Evolutionary conservation across 1,140 invertebrate genomes (phyloP).

Genomic region (Drosophila kohkoa): DNA sequence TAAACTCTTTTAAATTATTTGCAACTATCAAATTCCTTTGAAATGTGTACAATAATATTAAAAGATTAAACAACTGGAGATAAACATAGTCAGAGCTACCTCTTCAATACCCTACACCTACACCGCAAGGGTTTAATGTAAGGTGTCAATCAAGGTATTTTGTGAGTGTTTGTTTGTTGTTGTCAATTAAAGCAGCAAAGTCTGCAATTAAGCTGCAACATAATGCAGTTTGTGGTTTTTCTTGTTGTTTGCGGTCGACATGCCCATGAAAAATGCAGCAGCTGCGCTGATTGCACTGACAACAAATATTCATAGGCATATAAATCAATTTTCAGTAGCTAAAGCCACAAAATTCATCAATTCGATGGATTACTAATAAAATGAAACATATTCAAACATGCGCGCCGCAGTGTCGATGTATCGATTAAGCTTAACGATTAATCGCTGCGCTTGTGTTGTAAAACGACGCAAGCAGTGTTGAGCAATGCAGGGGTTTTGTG

Average conservation of each 20-base stretch:
- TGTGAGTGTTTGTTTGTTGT: constrained; percentile 57
- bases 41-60: constrained; percentile 4
- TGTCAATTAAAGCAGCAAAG: constrained; percentile 76
- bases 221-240: constrained; percentile 54
- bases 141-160: constrained; percentile 73
- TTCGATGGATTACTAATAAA: background rate
- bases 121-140: constrained; percentile 48
- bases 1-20: background rate
- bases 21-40: constrained; percentile 9
- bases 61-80: background rate
- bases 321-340: constrained; percentile 23
- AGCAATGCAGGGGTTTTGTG: background rate
- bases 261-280: constrained; percentile 45
- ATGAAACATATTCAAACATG: background rate
- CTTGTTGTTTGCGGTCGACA: constrained; percentile 55
- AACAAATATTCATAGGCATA: constrained; percentile 6
- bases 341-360: background rate
- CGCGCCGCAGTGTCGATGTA: constrained; percentile 11
- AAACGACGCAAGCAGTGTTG: background rate
- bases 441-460: constrained; percentile 3
- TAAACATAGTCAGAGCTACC: constrained; percentile 3
- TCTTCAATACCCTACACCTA: background rate
- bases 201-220: constrained; percentile 68
- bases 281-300: constrained; percentile 19
- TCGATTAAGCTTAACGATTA: background rate